A percentile compares a stretch with the other conserved stretches of the same genome.
Conservation (phyloP, 2,888 invertebrate genomes). For the Tetragonisca angustula region DNA sequence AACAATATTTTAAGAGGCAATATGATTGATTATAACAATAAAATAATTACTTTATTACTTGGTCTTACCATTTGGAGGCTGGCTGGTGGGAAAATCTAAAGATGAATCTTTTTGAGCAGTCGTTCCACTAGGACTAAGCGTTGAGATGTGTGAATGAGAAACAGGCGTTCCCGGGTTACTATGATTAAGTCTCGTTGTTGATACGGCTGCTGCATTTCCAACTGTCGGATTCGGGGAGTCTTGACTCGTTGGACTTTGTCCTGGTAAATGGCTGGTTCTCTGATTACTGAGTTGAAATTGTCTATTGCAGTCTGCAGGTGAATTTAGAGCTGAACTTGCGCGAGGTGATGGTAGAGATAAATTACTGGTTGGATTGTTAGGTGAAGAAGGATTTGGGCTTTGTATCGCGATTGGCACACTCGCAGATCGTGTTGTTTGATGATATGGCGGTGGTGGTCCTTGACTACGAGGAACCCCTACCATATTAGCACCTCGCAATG, state of each 20-base stretch:
- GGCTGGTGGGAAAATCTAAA: conserved; percentile 82
- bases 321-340: conserved; percentile 89
- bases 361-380: conserved; percentile 89
- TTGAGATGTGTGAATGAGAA: conserved; percentile 83
- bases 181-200: conserved; percentile 85
- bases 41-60: conserved; percentile 18
- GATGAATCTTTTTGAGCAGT: conserved; percentile 81
- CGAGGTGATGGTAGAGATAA: conserved; percentile 91
- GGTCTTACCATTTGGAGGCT: conserved; percentile 83
- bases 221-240: conserved; percentile 86
- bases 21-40: neutral
- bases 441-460: conserved; percentile 92
- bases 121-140: conserved; percentile 82
- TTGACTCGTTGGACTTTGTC: conserved; percentile 87
- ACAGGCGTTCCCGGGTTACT: conserved; percentile 91
- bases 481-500: conserved; percentile 79
- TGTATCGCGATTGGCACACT: conserved; percentile 91
- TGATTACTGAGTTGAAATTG: conserved; percentile 84
- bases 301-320: conserved; percentile 88
- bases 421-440: conserved; percentile 90
- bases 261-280: conserved; percentile 85
- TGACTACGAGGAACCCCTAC: conserved; percentile 86
- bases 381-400: conserved; percentile 90
- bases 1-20: conserved; percentile 19
- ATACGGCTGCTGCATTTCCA: conserved; percentile 72